Base-by-base conservation (phyloP, 2,113 vertebrate species). In the Zosterops lateralis region DNA sequence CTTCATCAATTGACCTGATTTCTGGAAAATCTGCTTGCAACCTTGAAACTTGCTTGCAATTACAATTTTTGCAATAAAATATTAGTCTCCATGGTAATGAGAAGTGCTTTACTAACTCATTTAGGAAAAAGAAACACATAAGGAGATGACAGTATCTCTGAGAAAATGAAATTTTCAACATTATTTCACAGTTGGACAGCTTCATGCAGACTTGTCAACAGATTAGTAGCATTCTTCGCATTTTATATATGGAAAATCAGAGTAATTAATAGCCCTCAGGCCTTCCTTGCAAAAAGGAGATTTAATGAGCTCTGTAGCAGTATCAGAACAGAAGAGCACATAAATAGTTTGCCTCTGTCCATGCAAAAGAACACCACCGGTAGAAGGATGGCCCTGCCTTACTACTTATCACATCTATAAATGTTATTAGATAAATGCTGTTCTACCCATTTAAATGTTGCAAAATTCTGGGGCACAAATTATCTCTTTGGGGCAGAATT, bases 61-160 rank as follows among this genome's bases (percentile, higher is more conserved):
- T 93, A 96, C 72, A 83, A 44, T 96, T 93, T 94, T 95, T 94
- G 74, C 91, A 92, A 91, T 92, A 95, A 95, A 96, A 93, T 93
- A 93, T 95, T 93, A 93, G 91, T 95, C 91, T 91, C 93, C 95
- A 91, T 95, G 95, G 93, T 94, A 96, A 95, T 96, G 87, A 95
- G 82, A 92, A 95, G 78, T 77, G 78, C 51, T 83, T 91, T 89
- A 71, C 75, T 88, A 92, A 89, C 91, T 85, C 94, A 82, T 83
- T 92, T 85, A 91, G 62, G 44, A 2, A 16, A 53, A 51, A 62
- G 77, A 91, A 92, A 56, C 22, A 34, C 20, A 82, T 28, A 67
- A 91, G 58, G 58, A 89, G 78, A 95, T 90, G 84, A 90, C 91
- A 96, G 65, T 62, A 78, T 91, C 54, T 91, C 89, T 44, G 87